These are phyloP conservation scores for Rambutsinella grinnellia DNA, from an alignment of 2,888 invertebrate genomes.

Conservation along the genomic window DNA sequence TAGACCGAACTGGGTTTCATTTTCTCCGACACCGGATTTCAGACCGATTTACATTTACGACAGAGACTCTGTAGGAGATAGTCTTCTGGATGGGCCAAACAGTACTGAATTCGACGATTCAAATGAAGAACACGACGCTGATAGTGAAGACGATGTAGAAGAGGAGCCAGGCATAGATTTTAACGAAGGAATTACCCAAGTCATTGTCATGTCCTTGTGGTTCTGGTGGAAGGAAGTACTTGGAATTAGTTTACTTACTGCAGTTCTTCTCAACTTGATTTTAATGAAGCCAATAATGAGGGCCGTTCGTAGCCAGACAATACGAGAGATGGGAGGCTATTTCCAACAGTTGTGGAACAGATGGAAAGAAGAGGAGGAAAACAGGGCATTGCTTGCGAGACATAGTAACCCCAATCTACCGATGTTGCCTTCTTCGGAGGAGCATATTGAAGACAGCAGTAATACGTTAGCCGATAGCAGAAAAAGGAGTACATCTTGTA, in stretches of 20 bases:
- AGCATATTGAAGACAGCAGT: background rate
- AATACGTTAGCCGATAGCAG: constrained; percentile 2
- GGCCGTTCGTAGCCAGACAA: constrained; percentile 60
- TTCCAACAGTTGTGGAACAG: constrained; percentile 56
- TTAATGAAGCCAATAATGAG: constrained; percentile 63
- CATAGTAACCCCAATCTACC: constrained; percentile 26
- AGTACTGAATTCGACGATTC: background rate
- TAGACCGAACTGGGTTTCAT: constrained; percentile 36
- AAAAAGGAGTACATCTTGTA: constrained; percentile 49
- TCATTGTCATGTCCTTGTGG: constrained; percentile 82
- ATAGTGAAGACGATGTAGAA: constrained; percentile 59
- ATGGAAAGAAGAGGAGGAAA: constrained; percentile 55
- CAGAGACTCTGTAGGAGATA: constrained; percentile 66
- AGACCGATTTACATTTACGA: constrained; percentile 82
- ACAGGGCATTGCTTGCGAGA: constrained; percentile 26
- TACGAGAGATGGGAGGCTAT: constrained; percentile 58
- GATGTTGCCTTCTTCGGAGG: constrained; percentile 10
- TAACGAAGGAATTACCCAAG: constrained; percentile 69
- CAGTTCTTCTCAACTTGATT: constrained; percentile 68
- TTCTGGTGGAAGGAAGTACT: constrained; percentile 88
- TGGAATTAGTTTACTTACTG: constrained; percentile 81
- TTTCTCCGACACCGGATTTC: constrained; percentile 35
- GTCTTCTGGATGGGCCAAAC: constrained; percentile 23
- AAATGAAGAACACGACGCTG: constrained; percentile 40
- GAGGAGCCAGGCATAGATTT: constrained; percentile 69